Base-by-base conservation (phyloP, 2,797 vertebrate genomes). In the Myripristis jacobus region DNA sequence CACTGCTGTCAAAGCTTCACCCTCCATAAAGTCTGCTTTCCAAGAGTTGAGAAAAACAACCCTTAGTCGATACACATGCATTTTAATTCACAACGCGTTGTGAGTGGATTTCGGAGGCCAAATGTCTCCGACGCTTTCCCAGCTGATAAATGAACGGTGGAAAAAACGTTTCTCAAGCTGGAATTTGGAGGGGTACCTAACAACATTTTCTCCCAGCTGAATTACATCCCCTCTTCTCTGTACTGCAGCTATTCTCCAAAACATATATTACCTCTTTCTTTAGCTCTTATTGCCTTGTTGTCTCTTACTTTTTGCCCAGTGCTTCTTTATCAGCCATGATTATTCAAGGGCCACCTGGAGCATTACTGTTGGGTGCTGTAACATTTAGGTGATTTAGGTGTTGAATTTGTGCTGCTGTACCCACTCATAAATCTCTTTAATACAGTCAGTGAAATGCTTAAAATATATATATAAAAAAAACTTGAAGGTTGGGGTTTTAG, bases 1-100 rank as follows among this genome's bases (percentile, higher is more conserved):
- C 71, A 72, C 64, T 55, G 76, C 81, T 85, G 85, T 88, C 86
- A 82, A 68, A 72, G 61, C 74, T 65, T 81, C 73, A 67, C 70
- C 68, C 75, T 62, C 57, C 41, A 29, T 9, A 73, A 87, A 80
- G 58, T 70, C 72, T 73, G 74, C 75, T 79, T 59, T 78, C 73
- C 53, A 64, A 73, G 73, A 78, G 56, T 18, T 19, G 62, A 69
- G 64, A 70, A 85, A 77, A 71, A 77, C 59, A 83, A 55, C 70
- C 52, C 25, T 19, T 74, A 61, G 66, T 77, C 44, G 3, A 77
- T 66, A 53, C 38, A 73, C 81, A 72, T 31, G 54, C 62, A 77
- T 77, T 80, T 79, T 70, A 72, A 86, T 83, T 87, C 57, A 61
- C 67, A 85, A 70, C 56, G 22, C 57, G 22, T 70, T 83, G 70